Evolutionary conservation across 2,797 vertebrate species (phyloP), one percentile per base, ranked within the genome.

Genomic region (Eospalax fontanierii): DNA sequence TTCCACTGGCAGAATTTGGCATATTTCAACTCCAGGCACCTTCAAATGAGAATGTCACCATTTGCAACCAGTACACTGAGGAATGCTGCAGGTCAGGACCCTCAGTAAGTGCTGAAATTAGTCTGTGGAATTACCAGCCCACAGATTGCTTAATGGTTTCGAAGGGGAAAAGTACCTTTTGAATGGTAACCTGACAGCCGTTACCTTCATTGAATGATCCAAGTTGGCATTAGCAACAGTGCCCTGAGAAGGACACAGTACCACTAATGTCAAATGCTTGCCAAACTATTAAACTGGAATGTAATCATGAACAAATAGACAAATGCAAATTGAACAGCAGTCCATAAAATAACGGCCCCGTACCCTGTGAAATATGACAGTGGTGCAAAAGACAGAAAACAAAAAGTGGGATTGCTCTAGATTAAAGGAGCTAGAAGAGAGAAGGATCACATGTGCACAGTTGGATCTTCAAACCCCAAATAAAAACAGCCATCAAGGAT

Each of bases 401-500:
- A 33, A 71, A 86, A 75, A 46, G 70, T n/a, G 63, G 46, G 66
- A 68, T 79, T 68, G 4, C 71, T 82, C 43, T 43, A 76, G 75
- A 82, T 82, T 89, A 63, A 82, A 81, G 68, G 40, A 93, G 33
- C 12, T 40, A 1, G 35, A 81, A 94, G 75, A 57, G 24, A n/a
- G 7, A 9, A 90, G 76, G 59, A 26, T 63, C 65, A 61, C 70
- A 82, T 87, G 66, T 59, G 33, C 1, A 22, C n/a, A 35, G 73
- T 50, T 91, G 38, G 21, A 71, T 76, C 43, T 57, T 82, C 57
- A 71, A 76, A 18, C 68, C 35, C 33, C 40, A 82, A 73, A 57
- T 59, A 46, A 85, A 94, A 95, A 81, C 11, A n/a, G 18, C 57
- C 61, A 5, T 80, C 61, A 61, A 80, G 14, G n/a, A 24, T 73